Evolutionary conservation across 2,797 vertebrate genomes (phyloP), one percentile per base, ranked within the genome.

Genomic region (Myotis myotis): DNA sequence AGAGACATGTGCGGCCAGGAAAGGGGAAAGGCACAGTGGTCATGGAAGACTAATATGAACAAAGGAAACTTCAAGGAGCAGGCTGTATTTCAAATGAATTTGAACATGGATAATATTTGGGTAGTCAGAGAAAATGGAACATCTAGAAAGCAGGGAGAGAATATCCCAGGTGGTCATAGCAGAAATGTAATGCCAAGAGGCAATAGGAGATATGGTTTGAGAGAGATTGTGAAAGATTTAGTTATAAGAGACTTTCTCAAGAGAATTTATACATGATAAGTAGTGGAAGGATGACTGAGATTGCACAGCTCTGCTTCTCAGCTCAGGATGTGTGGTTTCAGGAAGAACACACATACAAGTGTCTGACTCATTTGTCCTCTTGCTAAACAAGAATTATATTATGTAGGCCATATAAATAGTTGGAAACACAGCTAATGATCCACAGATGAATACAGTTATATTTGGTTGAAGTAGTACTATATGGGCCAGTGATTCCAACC

Each of bases 361-460:
- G 62, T 70, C 25, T 38, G n/a, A 70, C 47, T 84, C n/a, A 68
- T 68, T 74, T 51, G 28, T 49, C 81, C 20, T 93, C 17, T 17
- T 28, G 23, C 64, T 89, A 88, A 81, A 76, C 25, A 92, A 41
- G 33, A 36, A 25, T 82, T 71, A 49, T 57, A 70, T 87, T 93
- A 38, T 33, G 5, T 17, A 68, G 47, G 10, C 1, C 47, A 41
- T 3, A 22, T 75, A 87, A 92, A 66, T 76, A 92, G 53, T 64
- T 47, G 12, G 55, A 41, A 72, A 91, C 28, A 16, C 57, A 64
- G 44, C 38, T 92, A 95, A 92, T 94, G 80, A 82, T 78, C n/a
- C 44, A 88, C 30, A 60, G 74, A 85, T 64, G 33, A 89, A 38
- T 22, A 83, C 19, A 47, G 38, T 71, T 62, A 66, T 83, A 75